These are phyloP conservation scores for Hiodon tergisus DNA, from an alignment of 2,113 vertebrate genomes.

Conservation along the genomic window DNA sequence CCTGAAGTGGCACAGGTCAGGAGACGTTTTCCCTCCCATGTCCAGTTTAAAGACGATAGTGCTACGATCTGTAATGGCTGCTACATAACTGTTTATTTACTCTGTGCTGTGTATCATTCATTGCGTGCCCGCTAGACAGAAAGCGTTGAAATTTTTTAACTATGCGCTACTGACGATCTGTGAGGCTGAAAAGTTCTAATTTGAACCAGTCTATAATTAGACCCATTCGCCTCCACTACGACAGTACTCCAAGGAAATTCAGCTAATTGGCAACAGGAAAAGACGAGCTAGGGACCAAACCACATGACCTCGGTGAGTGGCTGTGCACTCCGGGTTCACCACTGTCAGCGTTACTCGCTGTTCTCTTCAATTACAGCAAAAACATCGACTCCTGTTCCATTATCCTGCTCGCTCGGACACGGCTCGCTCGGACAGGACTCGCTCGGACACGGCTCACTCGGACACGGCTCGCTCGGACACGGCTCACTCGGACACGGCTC, in stretches of 20 bases:
- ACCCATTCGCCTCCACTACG: slow-evolving; percentile 19
- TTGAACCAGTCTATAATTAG: slow-evolving; percentile 30
- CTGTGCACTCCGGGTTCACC: not conserved
- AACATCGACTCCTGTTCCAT: not conserved
- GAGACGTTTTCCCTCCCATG: not conserved
- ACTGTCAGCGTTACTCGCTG: not conserved
- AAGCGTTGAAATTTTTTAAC: slow-evolving; percentile 24
- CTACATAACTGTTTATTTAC: slow-evolving; percentile 16
- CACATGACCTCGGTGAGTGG: slow-evolving; percentile 16
- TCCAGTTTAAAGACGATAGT: slow-evolving; percentile 16
- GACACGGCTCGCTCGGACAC: too few relatives aligned
- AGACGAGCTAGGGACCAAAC: slow-evolving; percentile 28
- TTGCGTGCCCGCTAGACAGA: not conserved
- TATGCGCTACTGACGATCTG: slow-evolving; percentile 20
- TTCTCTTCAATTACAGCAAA: slow-evolving; percentile 10
- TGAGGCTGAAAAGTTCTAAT: slow-evolving; percentile 22
- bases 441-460: too few relatives aligned
- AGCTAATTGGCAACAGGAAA: slow-evolving; percentile 27
- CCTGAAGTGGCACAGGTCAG: not conserved
- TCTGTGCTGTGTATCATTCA: slow-evolving; percentile 10
- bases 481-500: too few relatives aligned
- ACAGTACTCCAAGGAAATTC: slow-evolving; percentile 25
- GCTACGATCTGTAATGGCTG: not conserved
- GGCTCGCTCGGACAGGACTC: too few relatives aligned
- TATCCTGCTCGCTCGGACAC: not conserved